phyloP scores from a whole-genome alignment of 2,113 vertebrate genomes.

The Phylloscopus whistleri region DNA sequence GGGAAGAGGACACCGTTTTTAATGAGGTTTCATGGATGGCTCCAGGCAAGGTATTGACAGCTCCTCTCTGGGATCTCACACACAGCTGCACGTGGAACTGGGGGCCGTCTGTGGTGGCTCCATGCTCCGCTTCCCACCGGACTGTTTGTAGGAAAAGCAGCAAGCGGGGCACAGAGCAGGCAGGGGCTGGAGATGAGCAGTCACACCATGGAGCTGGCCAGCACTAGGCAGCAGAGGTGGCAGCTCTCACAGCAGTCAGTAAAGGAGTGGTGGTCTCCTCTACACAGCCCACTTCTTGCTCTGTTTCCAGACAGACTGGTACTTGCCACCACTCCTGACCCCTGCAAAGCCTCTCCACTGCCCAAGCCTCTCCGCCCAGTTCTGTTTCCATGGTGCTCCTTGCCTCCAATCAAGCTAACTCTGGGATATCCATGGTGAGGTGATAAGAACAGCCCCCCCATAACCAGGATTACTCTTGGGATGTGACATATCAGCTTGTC shows the following conservation, averaged over 20 bases:
- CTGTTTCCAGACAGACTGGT: not conserved
- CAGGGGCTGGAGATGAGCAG: constrained; percentile 10
- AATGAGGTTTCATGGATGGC: constrained; percentile 28
- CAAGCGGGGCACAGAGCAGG: not conserved
- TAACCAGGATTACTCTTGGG: not conserved
- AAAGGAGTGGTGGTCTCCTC: not conserved
- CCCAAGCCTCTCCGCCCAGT: not conserved
- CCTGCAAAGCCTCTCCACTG: not conserved
- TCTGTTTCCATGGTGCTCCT: not conserved
- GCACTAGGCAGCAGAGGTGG: not conserved
- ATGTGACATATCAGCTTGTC: not conserved
- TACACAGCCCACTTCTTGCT: not conserved
- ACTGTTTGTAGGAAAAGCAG: constrained; percentile 11
- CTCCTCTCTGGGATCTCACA: constrained; percentile 31
- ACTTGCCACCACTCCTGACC: not conserved
- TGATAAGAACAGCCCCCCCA: not conserved
- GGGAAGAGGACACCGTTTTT: constrained; percentile 9
- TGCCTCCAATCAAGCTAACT: not conserved
- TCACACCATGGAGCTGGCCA: not conserved
- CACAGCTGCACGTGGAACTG: not conserved
- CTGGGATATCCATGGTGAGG: not conserved
- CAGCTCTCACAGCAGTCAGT: not conserved
- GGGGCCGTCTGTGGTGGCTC: constrained; percentile 1
- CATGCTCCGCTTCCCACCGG: not conserved
- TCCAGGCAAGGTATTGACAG: constrained; percentile 44